Evolutionary conservation across 2,797 vertebrate species (phyloP).

Genomic region (Anas capensis): DNA sequence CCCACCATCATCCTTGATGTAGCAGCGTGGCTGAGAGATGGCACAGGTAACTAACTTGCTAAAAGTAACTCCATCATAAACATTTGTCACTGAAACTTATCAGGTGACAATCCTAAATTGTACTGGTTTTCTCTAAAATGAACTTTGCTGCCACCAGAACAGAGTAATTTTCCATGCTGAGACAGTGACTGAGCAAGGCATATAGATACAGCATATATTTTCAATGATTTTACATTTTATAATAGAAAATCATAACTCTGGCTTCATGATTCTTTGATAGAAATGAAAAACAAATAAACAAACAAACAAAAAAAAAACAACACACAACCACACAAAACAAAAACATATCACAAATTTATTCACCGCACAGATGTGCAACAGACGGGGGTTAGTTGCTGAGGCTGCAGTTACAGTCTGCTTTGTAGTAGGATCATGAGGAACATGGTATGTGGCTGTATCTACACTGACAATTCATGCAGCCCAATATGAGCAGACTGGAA

Average conservation of each 20-base stretch:
- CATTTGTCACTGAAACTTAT: not conserved
- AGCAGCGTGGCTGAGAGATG: not conserved
- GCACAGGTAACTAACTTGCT: not conserved
- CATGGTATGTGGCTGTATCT: not conserved
- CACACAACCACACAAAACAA: not conserved
- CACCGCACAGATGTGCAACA: constrained; percentile 48
- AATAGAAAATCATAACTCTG: not conserved
- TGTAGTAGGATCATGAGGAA: constrained; percentile 29
- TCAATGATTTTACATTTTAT: not conserved
- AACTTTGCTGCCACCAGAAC: not conserved
- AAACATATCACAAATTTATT: not conserved
- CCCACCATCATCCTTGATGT: not conserved
- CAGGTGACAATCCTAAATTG: not conserved
- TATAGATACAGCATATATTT: not conserved
- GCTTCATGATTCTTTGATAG: not conserved
- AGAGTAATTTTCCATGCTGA: not conserved
- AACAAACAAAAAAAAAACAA: no score
- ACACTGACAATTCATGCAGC: accelerated
- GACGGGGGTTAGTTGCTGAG: constrained; percentile 48
- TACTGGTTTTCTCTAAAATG: not conserved
- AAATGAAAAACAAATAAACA: not conserved
- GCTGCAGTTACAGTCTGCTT: constrained; percentile 51
- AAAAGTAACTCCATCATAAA: not conserved
- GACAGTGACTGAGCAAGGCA: not conserved
- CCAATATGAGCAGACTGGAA: not conserved